These are phyloP conservation scores for Coecobrya sp. DNA, from an alignment of 2,888 invertebrate genomes.

Conservation along the genomic window DNA sequence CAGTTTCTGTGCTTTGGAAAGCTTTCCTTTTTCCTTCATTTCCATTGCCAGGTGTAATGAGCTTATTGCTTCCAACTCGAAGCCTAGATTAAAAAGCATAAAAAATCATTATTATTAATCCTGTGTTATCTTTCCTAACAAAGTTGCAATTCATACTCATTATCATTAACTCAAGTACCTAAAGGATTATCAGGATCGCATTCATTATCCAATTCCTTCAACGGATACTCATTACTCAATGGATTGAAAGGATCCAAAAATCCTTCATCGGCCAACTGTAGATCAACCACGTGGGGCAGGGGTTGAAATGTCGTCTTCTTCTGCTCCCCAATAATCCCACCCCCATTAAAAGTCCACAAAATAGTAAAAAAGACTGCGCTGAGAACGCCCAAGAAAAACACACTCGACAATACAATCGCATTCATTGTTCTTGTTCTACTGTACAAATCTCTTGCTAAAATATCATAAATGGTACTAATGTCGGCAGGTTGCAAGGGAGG, in stretches of 20 bases:
- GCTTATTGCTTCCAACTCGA: slow-evolving; percentile 93
- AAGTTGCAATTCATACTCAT: background rate
- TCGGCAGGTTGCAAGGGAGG: background rate
- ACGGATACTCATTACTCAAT: slow-evolving; percentile 20
- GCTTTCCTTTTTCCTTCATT: slow-evolving; percentile 94
- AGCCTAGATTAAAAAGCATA: slow-evolving; percentile 87
- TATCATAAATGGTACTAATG: background rate
- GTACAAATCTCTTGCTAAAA: slow-evolving; percentile 53
- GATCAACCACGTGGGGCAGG: slow-evolving; percentile 82
- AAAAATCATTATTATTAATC: too few species aligned
- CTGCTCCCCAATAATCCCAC: background rate
- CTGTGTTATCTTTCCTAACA: too few species aligned
- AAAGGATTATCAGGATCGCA: slow-evolving; percentile 86
- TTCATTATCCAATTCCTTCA: slow-evolving; percentile 80
- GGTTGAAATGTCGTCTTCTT: slow-evolving; percentile 84
- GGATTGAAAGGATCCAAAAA: slow-evolving; percentile 74
- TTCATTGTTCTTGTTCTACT: slow-evolving; percentile 77
- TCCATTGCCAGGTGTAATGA: slow-evolving; percentile 95
- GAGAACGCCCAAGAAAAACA: slow-evolving; percentile 82
- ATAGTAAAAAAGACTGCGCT: slow-evolving; percentile 82
- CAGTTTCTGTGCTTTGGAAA: slow-evolving; percentile 94
- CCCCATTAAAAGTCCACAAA: slow-evolving; percentile 71
- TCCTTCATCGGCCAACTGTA: slow-evolving; percentile 81
- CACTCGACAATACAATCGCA: slow-evolving; percentile 75
- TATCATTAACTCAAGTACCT: slow-evolving; percentile 75